Base-by-base conservation (phyloP, 37 sponge, comb jelly and placozoan genomes). In the Spongilla lacustris region DNA sequence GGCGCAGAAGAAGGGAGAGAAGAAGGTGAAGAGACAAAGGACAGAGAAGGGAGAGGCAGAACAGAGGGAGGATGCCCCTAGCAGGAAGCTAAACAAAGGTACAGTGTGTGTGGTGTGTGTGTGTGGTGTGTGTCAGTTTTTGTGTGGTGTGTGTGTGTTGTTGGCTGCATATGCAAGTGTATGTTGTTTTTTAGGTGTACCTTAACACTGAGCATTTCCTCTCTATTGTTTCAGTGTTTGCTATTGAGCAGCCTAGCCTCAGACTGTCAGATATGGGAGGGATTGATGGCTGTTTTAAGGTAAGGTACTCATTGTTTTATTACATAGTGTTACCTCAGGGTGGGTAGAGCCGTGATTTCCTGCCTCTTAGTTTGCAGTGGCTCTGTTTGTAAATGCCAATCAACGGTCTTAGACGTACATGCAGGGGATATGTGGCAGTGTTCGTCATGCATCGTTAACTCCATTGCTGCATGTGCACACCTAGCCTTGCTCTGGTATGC, bases 231-330 rank as follows among this genome's bases (percentile, higher is more conserved):
- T 33, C 66, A 92, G 93, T 88, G 25, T 91, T 94, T 78, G 38
- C 28, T 28, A 84, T 91, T 21, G 30, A 70, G 29, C 78, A 73
- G 35, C 89, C 95, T 0, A 41, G 68, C 5, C 81, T 91, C 1
- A 46, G 75, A 0, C 89, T 94, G 69, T 82, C 83, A 6, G 89
- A 94, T 30, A 74, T 94, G 28, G 95, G 95, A 21, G 95, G 95
- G 4, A 84, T 75, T 73, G 89, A 88, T 4, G 30, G 32, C 29
- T 66, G 69, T 31, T 36, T 91, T 23, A 75, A 85, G 83, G 85
- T 85, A 35, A 1, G 75, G 49, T 23, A 66, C 68, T 13, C 5
- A 35, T 58, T 9, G 0, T 35, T 6, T 68, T n/a, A n/a, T n/a
- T n/a, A n/a, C n/a, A n/a, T n/a, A n/a, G n/a, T n/a, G n/a, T n/a